Base-by-base conservation (phyloP, 2,888 invertebrate genomes). In the Eurytoma adleriae region DNA sequence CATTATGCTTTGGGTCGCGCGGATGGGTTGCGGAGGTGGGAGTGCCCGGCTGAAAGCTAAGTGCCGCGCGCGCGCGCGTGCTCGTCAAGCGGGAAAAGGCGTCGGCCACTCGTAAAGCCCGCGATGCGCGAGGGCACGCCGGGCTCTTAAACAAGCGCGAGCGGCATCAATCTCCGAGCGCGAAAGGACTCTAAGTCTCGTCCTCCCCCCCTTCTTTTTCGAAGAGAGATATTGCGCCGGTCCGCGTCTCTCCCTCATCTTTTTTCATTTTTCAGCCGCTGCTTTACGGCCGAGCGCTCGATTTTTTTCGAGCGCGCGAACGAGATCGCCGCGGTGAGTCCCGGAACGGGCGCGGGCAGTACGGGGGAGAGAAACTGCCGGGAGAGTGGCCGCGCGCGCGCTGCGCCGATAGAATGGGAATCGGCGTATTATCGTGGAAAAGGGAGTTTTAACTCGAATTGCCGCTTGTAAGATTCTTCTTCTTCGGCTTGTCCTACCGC, bases 321-420 rank as follows among this genome's bases (percentile, higher is more conserved):
- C 52, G 67, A 50, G 30, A 66, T 54, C 69, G 40, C 18, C 30
- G 13, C 20, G 24, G 61, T 48, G 71, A 66, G 70, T 77, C 70
- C 70, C 70, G 62, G 57, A 67, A 59, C 50, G 72, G 52, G 54
- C 56, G n/a, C 24, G 18, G 10, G 14, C 24, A 13, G 16, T 52
- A n/a, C 20, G 40, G 40, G 40, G 40, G 40, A 40, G 40, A 40
- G 40, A 40, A 40, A 40, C 40, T 40, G 40, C 40, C 40, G 40
- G 7, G 40, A 40, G 40, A 40, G 40, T 40, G 48, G 30, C 57
- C 40, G 18, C 18, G 20, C 27, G 18, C 27, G 57, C 40, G 40
- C 40, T 16, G 20, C n/a, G 57, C n/a, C 76, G 83, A 82, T 85
- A 76, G 80, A 77, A 80, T 80, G 72, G 80, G 80, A 80, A 80